phyloP scores from a whole-genome alignment of 2,797 vertebrate species.

The Acipenser ruthenus region DNA sequence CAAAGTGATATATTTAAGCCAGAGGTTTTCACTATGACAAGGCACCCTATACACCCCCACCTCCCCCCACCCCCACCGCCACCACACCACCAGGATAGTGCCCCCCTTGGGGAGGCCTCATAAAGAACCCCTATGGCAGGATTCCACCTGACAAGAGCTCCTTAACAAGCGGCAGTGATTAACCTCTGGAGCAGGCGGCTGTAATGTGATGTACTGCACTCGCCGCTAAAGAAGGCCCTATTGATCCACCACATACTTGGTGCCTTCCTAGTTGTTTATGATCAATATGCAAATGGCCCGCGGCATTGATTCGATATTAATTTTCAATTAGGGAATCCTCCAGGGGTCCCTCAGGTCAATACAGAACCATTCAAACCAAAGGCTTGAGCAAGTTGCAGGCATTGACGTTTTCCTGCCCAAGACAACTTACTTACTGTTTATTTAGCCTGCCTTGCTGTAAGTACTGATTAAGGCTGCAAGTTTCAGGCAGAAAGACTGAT shows the following conservation, averaged over 20 bases:
- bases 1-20: too few relatives aligned
- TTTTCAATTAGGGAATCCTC: slow-evolving; percentile 99
- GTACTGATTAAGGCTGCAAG: slow-evolving; percentile 63
- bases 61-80: slow-evolving; percentile 10
- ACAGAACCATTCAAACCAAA: slow-evolving; percentile 81
- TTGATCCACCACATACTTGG: slow-evolving; percentile 89
- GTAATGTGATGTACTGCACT: slow-evolving; percentile 68
- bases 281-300: slow-evolving; percentile 99
- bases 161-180: slow-evolving; percentile 73
- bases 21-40: too few relatives aligned
- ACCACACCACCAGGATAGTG: slow-evolving; percentile 31
- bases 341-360: slow-evolving; percentile 92
- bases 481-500: slow-evolving; percentile 64
- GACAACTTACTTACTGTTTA: slow-evolving; percentile 84
- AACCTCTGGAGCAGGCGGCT: slow-evolving; percentile 62
- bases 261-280: slow-evolving; percentile 98
- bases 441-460: slow-evolving; percentile 70
- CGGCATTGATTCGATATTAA: slow-evolving; percentile 98
- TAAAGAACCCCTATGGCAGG: slow-evolving; percentile 47
- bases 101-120: slow-evolving; percentile 6
- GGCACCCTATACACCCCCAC: too few relatives aligned
- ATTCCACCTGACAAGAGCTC: slow-evolving; percentile 67
- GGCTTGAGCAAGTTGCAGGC: slow-evolving; percentile 74
- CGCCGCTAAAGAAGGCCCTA: slow-evolving; percentile 78
- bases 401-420: slow-evolving; percentile 70